Percentiles rank a stretch among this genome's conserved stretches.
phyloP scores from a whole-genome alignment of 1,140 invertebrate species.

The Berghia stephanieae region DNA sequence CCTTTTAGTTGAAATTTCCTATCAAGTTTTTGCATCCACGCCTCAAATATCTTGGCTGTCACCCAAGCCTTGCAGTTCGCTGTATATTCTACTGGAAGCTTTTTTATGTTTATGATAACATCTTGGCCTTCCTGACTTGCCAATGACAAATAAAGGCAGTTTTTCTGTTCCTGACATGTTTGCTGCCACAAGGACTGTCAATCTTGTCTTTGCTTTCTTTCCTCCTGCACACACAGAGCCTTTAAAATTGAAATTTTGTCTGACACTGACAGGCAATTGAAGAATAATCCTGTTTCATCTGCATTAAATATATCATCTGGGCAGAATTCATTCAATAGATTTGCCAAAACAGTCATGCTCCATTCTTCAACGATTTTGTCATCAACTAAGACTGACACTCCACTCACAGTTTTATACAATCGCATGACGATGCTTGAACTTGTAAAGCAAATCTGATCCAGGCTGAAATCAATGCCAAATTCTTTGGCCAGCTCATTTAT shows the following conservation, averaged over 20 bases:
- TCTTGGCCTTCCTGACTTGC: constrained; percentile 38
- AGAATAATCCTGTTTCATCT: constrained; percentile 48
- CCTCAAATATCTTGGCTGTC: constrained; percentile 60
- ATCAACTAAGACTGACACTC: not conserved
- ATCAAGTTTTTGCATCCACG: constrained; percentile 45
- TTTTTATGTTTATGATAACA: constrained; percentile 39
- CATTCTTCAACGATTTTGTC: not conserved
- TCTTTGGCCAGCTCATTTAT: constrained; percentile 35
- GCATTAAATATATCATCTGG: constrained; percentile 38
- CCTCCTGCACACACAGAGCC: constrained; percentile 30
- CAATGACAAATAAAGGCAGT: constrained; percentile 40
- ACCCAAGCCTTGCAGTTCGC: constrained; percentile 68
- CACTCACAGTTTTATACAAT: constrained; percentile 19
- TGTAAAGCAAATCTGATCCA: constrained; percentile 41
- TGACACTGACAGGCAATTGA: constrained; percentile 36
- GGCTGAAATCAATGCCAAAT: constrained; percentile 40
- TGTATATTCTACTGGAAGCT: constrained; percentile 33
- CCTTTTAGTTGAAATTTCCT: constrained; percentile 37
- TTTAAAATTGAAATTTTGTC: constrained; percentile 36
- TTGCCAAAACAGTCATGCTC: not conserved
- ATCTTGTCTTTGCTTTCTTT: constrained; percentile 38
- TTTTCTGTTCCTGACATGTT: constrained; percentile 41
- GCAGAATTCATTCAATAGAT: not conserved
- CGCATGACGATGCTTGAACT: constrained; percentile 36
- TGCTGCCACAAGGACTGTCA: constrained; percentile 39